phyloP scores from a whole-genome alignment of 2,113 vertebrate genomes.

The Columbina picui region DNA sequence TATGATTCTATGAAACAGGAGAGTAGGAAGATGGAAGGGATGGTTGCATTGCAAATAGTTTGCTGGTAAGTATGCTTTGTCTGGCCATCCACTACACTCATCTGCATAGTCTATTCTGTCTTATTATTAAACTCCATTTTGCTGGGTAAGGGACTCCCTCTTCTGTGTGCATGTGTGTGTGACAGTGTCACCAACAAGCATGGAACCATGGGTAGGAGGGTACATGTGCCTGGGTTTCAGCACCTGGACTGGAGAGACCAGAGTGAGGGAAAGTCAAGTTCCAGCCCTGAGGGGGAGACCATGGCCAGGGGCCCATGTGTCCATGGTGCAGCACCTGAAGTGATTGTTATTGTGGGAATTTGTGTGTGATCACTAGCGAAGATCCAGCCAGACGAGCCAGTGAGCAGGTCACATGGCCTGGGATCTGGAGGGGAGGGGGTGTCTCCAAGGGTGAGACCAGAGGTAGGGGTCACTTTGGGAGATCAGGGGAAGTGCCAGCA shows the following conservation, averaged over 20 bases:
- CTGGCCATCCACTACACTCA: neutral
- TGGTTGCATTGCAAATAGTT: neutral
- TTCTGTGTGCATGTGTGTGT: too few relatives aligned
- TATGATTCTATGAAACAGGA: too few relatives aligned
- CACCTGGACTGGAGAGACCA: neutral
- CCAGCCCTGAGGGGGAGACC: neutral
- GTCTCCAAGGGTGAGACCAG: neutral
- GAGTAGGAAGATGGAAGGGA: neutral
- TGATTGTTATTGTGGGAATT: neutral
- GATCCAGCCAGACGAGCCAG: neutral
- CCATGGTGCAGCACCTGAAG: neutral
- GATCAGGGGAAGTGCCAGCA: neutral
- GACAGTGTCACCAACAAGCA: neutral
- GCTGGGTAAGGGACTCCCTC: neutral
- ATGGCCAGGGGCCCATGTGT: neutral
- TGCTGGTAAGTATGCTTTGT: neutral
- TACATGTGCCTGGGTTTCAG: neutral
- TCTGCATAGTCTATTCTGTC: neutral
- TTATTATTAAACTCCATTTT: neutral
- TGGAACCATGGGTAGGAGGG: neutral
- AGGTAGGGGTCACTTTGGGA: neutral
- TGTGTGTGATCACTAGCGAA: neutral
- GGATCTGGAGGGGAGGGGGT: neutral
- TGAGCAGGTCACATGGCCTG: fast-evolving
- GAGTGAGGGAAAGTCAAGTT: neutral